These are phyloP conservation scores for Rhyzopertha dominica DNA, from an alignment of 1,140 invertebrate genomes.

Conservation along the genomic window DNA sequence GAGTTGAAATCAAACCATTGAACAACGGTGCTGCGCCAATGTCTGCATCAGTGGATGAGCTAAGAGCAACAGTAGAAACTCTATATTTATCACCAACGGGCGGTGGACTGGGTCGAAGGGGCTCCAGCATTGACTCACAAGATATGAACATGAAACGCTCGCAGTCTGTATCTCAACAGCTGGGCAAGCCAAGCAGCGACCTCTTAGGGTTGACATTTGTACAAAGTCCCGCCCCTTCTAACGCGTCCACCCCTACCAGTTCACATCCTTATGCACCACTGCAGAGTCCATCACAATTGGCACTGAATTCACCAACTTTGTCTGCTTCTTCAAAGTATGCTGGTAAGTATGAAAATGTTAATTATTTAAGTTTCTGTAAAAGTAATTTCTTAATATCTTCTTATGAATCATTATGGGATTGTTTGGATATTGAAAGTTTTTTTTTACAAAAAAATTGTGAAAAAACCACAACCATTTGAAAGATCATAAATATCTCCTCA, in stretches of 20 bases:
- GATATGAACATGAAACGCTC: conserved; percentile 71
- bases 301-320: conserved; percentile 46
- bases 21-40: conserved; percentile 81
- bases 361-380: too few species aligned
- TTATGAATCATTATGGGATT: too few species aligned
- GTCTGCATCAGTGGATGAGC: conserved; percentile 90
- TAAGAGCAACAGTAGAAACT: conserved; percentile 87
- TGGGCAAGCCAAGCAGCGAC: conserved; percentile 77
- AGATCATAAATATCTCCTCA: too few species aligned
- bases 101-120: conserved; percentile 48
- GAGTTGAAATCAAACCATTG: conserved; percentile 92
- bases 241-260: conserved; percentile 81
- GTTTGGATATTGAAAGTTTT: too few species aligned
- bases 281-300: conserved; percentile 59
- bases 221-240: conserved; percentile 73
- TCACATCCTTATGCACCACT: conserved; percentile 77
- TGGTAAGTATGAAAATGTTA: conserved; percentile 36
- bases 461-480: too few species aligned
- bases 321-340: conserved; percentile 54
- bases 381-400: too few species aligned
- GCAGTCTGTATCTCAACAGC: conserved; percentile 71
- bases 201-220: conserved; percentile 71
- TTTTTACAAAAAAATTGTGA: too few species aligned
- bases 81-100: conserved; percentile 80
- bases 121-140: conserved; percentile 53